Evolutionary conservation across 2,888 invertebrate species (phyloP).

Genomic region (Phaedon cochleariae): DNA sequence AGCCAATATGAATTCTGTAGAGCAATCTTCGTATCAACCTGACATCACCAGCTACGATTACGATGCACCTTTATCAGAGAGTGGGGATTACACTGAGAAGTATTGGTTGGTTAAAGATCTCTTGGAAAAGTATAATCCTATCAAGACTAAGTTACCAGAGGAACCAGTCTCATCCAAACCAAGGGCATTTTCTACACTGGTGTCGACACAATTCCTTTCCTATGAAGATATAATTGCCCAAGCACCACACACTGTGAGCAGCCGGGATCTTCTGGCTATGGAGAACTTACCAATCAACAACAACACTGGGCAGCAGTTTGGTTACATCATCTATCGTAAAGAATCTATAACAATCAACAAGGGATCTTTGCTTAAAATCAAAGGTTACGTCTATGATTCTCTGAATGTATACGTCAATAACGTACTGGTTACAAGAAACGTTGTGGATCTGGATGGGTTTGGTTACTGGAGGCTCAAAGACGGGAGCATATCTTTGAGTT

Average conservation of each 20-base stretch:
- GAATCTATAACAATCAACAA: slow-evolving; percentile 46
- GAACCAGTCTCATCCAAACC: slow-evolving; percentile 78
- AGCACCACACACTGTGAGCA: slow-evolving; percentile 27
- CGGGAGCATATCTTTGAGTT: slow-evolving; percentile 44
- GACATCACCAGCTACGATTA: slow-evolving; percentile 73
- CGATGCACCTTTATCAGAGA: slow-evolving; percentile 90
- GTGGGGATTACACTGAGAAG: slow-evolving; percentile 86
- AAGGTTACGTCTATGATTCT: slow-evolving; percentile 62
- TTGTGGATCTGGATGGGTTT: slow-evolving; percentile 55
- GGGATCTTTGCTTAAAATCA: slow-evolving; percentile 52
- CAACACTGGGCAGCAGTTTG: slow-evolving; percentile 66
- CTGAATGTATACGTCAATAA: slow-evolving; percentile 64
- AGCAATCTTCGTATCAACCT: slow-evolving; percentile 41
- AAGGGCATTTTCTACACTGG: slow-evolving; percentile 71
- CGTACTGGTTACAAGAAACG: slow-evolving; percentile 50
- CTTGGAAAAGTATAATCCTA: slow-evolving; percentile 52
- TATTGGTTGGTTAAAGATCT: slow-evolving; percentile 68
- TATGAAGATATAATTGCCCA: slow-evolving; percentile 34
- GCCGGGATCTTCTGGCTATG: slow-evolving; percentile 48
- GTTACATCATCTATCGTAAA: slow-evolving; percentile 66
- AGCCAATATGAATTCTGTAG: slow-evolving; percentile 41
- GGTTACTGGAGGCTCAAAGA: slow-evolving; percentile 59
- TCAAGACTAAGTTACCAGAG: slow-evolving; percentile 61
- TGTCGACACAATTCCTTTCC: slow-evolving; percentile 44
- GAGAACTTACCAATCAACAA: slow-evolving; percentile 58